Evolutionary conservation across 2,113 vertebrate genomes (phyloP), one percentile per base, ranked within the genome.

Genomic region (Hyla sarda): DNA sequence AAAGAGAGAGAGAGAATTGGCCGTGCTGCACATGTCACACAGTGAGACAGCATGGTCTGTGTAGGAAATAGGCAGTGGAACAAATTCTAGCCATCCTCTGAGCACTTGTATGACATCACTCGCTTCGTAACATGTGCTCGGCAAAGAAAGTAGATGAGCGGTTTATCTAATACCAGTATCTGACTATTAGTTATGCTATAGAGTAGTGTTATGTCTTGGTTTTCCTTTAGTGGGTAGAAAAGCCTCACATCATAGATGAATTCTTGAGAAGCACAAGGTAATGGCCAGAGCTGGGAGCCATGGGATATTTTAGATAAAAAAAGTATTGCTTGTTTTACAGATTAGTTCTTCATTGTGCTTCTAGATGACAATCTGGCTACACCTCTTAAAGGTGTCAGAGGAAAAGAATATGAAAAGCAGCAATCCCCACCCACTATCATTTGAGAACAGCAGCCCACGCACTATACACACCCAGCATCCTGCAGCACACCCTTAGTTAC

Each of bases 341-440:
- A 77, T 8, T 32, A 37, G 28, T 32, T 81, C 41, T 88, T 28
- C 54, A 50, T 81, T 81, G 25, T 81, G 25, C 25, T 65, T 37
- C 56, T 16, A 60, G 25, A 48, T 85, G 48, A 82, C 48, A 78
- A 56, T 78, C 72, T 88, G 88, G 88, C 81, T 93, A 90, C 84
- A 87, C 78, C 91, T 95, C 93, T 93, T 91, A 93, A 93, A 93
- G 91, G 92, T 88, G 92, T 87, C 84, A 50, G 91, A 92, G 90
- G 90, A 92, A 92, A 90, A 89, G 90, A 90, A 88, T 91, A 85
- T 82, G 90, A 92, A 90, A 89, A 85, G 89, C 89, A 58, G 69
- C 78, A 88, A 88, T 92, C 90, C 83, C 93, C 91, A 88, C 92
- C 91, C 91, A 90, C 92, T 89, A 90, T 88, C 90, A 91, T 90